Conservation (phyloP, 2,888 invertebrate species). For the Aelia acuminata region DNA sequence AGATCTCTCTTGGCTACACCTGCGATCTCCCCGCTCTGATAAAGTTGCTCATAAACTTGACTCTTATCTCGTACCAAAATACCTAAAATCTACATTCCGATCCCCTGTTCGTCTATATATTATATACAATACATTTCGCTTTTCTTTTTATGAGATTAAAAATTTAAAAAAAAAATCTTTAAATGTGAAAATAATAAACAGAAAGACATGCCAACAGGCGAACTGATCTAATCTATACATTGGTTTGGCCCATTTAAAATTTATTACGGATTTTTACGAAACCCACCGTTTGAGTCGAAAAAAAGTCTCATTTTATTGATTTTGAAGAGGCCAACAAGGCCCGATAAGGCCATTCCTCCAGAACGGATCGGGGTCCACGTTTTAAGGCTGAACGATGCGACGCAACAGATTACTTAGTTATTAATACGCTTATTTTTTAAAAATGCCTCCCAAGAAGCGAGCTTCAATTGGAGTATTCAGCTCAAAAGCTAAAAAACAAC, state of each 20-base stretch:
- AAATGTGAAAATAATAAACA: neutral
- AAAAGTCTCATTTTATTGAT: no score
- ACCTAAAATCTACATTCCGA: slow-evolving; percentile 44
- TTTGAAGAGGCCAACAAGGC: no score
- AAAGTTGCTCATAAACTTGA: slow-evolving; percentile 46
- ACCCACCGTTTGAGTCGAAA: no score
- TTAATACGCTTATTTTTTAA: no score
- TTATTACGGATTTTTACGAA: no score
- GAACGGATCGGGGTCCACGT: no score
- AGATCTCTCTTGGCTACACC: slow-evolving; percentile 18
- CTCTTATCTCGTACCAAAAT: slow-evolving; percentile 22
- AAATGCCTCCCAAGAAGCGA: no score
- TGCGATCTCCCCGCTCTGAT: slow-evolving; percentile 24
- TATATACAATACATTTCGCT: neutral
- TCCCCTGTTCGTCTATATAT: neutral
- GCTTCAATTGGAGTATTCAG: no score
- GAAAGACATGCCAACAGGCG: neutral
- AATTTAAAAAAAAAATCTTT: neutral
- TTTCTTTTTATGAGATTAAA: neutral
- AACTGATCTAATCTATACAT: neutral
- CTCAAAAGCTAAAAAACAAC: no score
- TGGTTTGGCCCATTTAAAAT: neutral
- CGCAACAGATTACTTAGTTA: no score
- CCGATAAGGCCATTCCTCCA: no score
- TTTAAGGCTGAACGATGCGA: no score